Evolutionary conservation across 2,113 vertebrate species (phyloP).

Genomic region (Oostethus manadensis): DNA sequence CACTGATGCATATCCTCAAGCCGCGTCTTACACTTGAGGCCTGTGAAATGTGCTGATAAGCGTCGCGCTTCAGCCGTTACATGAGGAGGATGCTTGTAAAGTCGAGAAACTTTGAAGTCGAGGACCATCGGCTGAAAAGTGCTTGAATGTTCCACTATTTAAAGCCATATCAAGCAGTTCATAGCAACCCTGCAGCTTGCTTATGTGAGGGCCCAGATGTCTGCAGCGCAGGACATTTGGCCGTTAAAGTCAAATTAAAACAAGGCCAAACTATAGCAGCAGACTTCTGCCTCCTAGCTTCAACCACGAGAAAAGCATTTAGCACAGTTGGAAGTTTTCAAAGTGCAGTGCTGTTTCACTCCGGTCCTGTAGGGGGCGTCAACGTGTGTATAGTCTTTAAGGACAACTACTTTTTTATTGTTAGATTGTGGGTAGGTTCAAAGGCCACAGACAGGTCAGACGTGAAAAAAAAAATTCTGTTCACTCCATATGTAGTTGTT

Average conservation of each 20-base stretch:
- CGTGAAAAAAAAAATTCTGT: too few species aligned
- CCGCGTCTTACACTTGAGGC: slow-evolving; percentile 12
- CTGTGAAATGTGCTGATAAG: slow-evolving; percentile 42
- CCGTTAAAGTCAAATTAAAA: neutral
- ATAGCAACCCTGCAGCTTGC: slow-evolving; percentile 5
- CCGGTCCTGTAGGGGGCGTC: neutral
- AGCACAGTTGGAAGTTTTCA: too few species aligned
- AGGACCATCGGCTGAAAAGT: neutral
- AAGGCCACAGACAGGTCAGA: too few species aligned
- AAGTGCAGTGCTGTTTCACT: neutral
- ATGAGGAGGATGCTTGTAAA: slow-evolving; percentile 1
- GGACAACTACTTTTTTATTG: too few species aligned
- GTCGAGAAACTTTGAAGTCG: neutral
- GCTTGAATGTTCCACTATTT: slow-evolving; percentile 9
- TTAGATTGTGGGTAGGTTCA: too few species aligned
- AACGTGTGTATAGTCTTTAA: too few species aligned
- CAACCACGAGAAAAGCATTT: too few species aligned
- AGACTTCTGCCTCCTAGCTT: neutral
- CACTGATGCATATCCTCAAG: slow-evolving; percentile 35
- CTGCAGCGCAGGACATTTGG: neutral
- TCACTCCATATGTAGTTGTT: too few species aligned
- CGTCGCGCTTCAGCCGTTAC: slow-evolving; percentile 17
- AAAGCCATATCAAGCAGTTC: slow-evolving; percentile 6
- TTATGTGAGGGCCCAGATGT: slow-evolving; percentile 7
- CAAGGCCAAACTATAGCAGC: neutral